Base-by-base conservation (phyloP, 2,113 vertebrate genomes). In the Cephalopterus ornatus region DNA sequence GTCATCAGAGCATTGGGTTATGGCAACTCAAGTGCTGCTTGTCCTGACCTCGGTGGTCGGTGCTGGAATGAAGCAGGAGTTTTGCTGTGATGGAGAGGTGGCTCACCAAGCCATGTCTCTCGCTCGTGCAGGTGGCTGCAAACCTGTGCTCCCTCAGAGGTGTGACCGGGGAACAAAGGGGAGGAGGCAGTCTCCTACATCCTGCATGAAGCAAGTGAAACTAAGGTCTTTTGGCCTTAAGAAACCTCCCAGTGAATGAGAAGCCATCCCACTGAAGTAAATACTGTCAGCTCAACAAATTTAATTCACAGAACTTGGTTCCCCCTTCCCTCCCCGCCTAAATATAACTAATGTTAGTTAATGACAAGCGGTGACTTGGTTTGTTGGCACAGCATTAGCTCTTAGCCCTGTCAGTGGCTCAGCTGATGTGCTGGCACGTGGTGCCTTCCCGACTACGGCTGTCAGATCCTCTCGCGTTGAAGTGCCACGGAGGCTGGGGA, bases 1-100 rank as follows among this genome's bases (percentile, higher is more conserved):
- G 6, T 30, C 2, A 2, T n/a, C 0, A 0, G 8, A 7, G 58
- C 0, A 0, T 0, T 75, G 75, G 58, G 24, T 37, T n/a, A 1
- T 33, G n/a, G 26, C n/a, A 39, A 0, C 37, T 42, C 8, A 3
- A 8, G 9, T 30, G 82, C 85, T 56, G 52, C 71, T 49, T 13
- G 41, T 63, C 9, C 76, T 19, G 3, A 0, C 75, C 17, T 5
- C n/a, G 30, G 61, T 2, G 3, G 23, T 1, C 27, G 53, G 13
- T n/a, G 30, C 28, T 75, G 71, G 28, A 17, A 1, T 0, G 0
- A 44, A 58, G n/a, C 12, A 3, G 0, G 8, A 18, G 20, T 24
- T 75, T 47, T 47, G 82, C 71, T 0, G 1, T 4, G 35, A 17
- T 33, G 67, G 32, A 53, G 70, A 50, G 20, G 44, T 15, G 79